phyloP scores from a whole-genome alignment of 2,113 vertebrate genomes.

The Zosterops pallidus region DNA sequence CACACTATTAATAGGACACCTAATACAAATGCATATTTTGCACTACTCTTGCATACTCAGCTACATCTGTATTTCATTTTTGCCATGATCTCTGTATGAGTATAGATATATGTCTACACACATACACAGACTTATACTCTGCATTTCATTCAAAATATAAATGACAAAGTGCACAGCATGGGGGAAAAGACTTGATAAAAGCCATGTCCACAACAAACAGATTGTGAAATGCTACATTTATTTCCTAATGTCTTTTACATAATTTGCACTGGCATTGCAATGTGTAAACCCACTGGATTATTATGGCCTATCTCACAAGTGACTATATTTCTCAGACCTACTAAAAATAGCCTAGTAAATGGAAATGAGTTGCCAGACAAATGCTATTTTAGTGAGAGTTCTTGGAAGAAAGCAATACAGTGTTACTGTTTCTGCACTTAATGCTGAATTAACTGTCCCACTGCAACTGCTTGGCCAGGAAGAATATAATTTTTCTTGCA shows the following conservation, averaged over 20 bases:
- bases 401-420: neutral
- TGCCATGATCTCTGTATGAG: neutral
- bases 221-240: neutral
- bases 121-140: neutral
- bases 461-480: neutral
- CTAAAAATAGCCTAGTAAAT: constrained; percentile 8
- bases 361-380: neutral
- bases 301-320: neutral
- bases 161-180: neutral
- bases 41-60: neutral
- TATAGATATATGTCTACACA: neutral
- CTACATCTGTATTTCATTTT: neutral
- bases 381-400: constrained; percentile 3
- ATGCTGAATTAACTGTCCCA: neutral
- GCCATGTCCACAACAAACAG: neutral
- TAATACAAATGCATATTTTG: neutral
- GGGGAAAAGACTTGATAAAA: neutral
- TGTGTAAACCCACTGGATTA: neutral
- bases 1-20: neutral
- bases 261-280: neutral
- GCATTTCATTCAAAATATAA: neutral
- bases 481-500: neutral
- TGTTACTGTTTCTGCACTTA: constrained; percentile 11
- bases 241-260: neutral
- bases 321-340: neutral